These are phyloP conservation scores for Mythimna lalbum DNA, from an alignment of 2,888 invertebrate species.

Conservation along the genomic window DNA sequence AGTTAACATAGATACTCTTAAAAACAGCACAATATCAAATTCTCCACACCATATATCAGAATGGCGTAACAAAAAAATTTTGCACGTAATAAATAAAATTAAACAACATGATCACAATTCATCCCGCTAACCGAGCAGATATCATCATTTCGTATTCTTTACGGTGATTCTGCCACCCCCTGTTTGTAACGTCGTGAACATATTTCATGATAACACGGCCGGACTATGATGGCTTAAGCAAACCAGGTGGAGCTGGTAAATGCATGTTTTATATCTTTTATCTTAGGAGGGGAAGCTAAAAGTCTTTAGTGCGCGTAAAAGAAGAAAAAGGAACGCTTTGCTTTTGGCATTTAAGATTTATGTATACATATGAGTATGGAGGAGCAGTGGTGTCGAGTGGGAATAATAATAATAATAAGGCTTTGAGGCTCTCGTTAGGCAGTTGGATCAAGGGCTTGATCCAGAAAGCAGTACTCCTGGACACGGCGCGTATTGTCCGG, in stretches of 20 bases:
- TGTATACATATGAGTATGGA: no score
- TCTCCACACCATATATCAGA: not conserved
- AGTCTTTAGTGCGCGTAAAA: not conserved
- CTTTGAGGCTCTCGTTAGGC: no score
- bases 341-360: not conserved
- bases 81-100: conserved; percentile 27
- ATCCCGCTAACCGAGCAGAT: conserved; percentile 35
- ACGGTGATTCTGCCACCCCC: conserved; percentile 38
- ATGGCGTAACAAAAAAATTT: not conserved
- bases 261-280: conserved; percentile 7
- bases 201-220: conserved; percentile 52
- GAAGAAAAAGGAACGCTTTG: not conserved
- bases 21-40: not conserved
- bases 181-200: conserved; percentile 30
- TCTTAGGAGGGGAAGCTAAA: not conserved
- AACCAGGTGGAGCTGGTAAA: not conserved
- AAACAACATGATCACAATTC: not conserved
- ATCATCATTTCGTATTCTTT: conserved; percentile 15
- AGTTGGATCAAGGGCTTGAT: no score
- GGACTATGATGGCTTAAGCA: conserved; percentile 29
- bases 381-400: no score
- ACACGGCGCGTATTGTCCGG: no score
- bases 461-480: no score
- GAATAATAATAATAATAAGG: no score
- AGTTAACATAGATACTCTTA: no score